These are phyloP conservation scores for Monodelphis domestica DNA, from an alignment of 2,797 vertebrate genomes.

Conservation along the genomic window DNA sequence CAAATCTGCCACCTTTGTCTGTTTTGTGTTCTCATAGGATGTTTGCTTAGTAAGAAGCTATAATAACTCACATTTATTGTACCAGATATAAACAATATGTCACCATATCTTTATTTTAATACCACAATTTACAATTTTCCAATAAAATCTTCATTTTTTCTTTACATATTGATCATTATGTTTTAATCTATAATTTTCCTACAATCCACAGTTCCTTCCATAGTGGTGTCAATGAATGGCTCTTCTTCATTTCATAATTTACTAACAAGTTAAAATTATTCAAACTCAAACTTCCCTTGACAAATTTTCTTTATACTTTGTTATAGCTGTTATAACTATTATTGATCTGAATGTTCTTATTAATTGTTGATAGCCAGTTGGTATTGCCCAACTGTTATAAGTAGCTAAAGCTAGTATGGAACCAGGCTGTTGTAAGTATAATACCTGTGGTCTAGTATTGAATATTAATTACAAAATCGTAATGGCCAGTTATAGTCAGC, in stretches of 20 bases:
- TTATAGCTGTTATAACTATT: no score
- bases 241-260: not conserved
- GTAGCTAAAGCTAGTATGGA: no score
- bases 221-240: not conserved
- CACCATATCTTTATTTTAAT: not conserved
- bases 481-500: no score
- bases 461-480: no score
- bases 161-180: not conserved
- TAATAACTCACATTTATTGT: not conserved
- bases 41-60: not conserved
- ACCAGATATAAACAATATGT: not conserved
- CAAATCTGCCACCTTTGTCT: not conserved
- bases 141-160: not conserved
- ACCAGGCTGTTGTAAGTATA: no score
- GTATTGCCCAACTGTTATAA: no score
- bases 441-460: no score
- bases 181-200: not conserved
- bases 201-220: not conserved
- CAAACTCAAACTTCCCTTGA: not conserved
- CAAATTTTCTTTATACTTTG: not conserved
- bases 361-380: no score
- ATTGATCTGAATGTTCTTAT: no score
- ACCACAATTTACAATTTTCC: not conserved
- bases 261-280: not conserved
- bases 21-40: not conserved